Evolutionary conservation across 2,797 vertebrate genomes (phyloP).

Genomic region (Esox lucius): DNA sequence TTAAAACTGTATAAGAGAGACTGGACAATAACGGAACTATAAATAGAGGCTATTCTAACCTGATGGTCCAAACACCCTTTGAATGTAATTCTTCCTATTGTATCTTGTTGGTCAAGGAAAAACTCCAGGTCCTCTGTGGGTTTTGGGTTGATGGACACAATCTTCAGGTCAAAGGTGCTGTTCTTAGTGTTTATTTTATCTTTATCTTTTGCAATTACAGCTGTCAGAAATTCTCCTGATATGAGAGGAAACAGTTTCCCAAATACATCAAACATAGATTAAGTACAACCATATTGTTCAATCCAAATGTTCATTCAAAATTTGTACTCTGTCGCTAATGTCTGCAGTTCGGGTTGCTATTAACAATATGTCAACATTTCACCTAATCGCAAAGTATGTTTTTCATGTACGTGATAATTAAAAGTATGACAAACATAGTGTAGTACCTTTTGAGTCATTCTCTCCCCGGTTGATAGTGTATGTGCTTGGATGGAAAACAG

Average conservation of each 20-base stretch:
- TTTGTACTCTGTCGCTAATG: neutral
- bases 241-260: constrained; percentile 3
- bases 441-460: constrained; percentile 64
- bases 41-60: constrained; percentile 49
- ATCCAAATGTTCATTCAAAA: neutral
- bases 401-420: neutral
- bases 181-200: constrained; percentile 39
- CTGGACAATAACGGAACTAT: neutral
- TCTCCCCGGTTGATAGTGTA: constrained; percentile 54
- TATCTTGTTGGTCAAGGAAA: neutral
- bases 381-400: neutral
- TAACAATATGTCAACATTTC: too few relatives aligned
- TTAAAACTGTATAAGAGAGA: neutral
- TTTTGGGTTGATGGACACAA: constrained; percentile 56
- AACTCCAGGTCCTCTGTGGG: constrained; percentile 56
- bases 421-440: too few relatives aligned
- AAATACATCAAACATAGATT: neutral
- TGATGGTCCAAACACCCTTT: constrained; percentile 72
- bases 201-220: constrained; percentile 45
- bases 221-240: constrained; percentile 37
- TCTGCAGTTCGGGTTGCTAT: neutral
- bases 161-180: constrained; percentile 50
- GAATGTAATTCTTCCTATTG: constrained; percentile 56
- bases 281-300: neutral
- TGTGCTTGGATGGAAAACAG: constrained; percentile 29